Conservation (phyloP, 2,113 vertebrate species). For the Recurvirostra avosetta region DNA sequence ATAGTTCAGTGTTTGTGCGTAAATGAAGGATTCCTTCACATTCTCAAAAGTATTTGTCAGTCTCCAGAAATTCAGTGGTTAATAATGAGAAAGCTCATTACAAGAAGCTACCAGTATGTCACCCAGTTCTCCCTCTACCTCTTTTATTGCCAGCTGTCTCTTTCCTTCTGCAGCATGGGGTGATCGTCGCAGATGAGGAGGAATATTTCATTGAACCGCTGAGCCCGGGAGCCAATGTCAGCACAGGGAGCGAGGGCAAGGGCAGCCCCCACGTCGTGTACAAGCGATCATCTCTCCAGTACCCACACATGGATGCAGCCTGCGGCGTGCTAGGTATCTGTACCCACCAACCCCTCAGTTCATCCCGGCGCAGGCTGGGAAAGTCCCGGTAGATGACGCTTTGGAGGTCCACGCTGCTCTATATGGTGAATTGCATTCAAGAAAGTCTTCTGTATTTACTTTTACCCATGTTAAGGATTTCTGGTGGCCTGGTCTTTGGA, state of each 20-base stretch:
- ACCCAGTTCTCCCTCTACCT: neutral
- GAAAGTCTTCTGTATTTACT: neutral
- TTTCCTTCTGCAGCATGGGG: constrained; percentile 84
- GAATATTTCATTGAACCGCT: constrained; percentile 97
- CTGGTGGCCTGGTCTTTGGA: neutral
- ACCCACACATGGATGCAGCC: constrained; percentile 93
- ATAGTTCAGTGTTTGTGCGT: neutral
- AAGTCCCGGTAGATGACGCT: neutral
- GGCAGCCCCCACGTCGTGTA: constrained; percentile 95
- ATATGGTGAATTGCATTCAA: neutral
- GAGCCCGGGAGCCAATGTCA: constrained; percentile 77
- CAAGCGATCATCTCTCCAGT: constrained; percentile 92
- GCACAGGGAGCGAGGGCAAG: constrained; percentile 72
- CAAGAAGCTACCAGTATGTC: fast-evolving
- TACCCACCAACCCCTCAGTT: neutral
- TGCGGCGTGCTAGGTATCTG: constrained; percentile 91
- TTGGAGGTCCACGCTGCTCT: neutral
- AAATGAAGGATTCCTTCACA: neutral
- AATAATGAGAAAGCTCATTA: neutral
- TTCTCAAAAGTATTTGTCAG: neutral
- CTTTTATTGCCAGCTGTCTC: neutral
- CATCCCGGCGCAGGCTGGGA: neutral
- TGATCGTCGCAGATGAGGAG: constrained; percentile 92
- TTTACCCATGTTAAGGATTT: neutral
- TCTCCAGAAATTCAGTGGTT: neutral